Base-by-base conservation (phyloP, 2,113 vertebrate genomes). In the Mola mola region DNA sequence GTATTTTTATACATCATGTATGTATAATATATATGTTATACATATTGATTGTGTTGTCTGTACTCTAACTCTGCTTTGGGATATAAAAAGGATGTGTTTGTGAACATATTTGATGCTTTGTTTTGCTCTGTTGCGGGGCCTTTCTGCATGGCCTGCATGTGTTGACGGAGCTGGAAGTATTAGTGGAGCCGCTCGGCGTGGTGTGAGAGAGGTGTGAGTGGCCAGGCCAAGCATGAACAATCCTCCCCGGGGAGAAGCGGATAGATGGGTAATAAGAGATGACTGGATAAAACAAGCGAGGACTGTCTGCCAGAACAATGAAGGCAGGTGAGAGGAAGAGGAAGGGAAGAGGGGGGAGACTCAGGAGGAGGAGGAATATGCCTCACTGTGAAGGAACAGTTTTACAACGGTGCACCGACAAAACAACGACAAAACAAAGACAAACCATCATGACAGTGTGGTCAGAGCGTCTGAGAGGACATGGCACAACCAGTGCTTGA, bases 151-250 rank as follows among this genome's bases (percentile, higher is more conserved):
- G 34, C 29, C 24, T 75, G 42, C 24, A 31, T 58, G 73, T 60
- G 62, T 58, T 33, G 33, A 65, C 63, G 20, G 34, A 75, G 53
- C 56, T 33, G 19, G 34, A 22, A 22, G 36, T 66, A 70, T 73
- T 31, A 24, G 48, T 46, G 36, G 44, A 78, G 64, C 53, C 64
- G 52, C 63, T 56, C 70, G 63, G 77, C 46, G 24, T 29, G 75
- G 56, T 69, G 78, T 73, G 69, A 64, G 59, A 67, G 71, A 75
- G 66, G 74, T 71, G 71, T 72, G 72, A 74, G 82, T 58, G 59
- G 79, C 56, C 51, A 42, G 55, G 46, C 64, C 70, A 36, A 72
- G 72, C 83, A 37, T 88, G 73, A 86, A 72, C 68, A 82, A 87
- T 70, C 73, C 78, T 2, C 28, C 71, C 19, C 17, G 1, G 61